Evolutionary conservation across 2,113 vertebrate species (phyloP).

Genomic region (Psittacara wagleri): DNA sequence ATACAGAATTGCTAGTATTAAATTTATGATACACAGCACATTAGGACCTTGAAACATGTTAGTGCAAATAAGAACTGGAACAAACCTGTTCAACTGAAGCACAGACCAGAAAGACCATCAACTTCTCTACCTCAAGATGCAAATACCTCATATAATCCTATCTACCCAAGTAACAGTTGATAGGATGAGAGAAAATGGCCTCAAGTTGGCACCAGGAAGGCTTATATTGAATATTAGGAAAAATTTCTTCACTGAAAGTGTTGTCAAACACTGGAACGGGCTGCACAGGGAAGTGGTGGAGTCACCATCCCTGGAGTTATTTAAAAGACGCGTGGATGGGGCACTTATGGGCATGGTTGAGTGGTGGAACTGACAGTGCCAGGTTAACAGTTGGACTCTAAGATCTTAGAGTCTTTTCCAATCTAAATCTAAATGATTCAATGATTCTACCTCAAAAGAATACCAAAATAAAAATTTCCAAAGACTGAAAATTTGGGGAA

Average conservation of each 20-base stretch:
- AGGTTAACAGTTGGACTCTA: not conserved
- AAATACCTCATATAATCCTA: not conserved
- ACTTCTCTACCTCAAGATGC: not conserved
- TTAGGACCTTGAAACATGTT: not conserved
- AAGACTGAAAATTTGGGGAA: not conserved
- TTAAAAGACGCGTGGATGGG: not conserved
- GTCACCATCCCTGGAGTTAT: not conserved
- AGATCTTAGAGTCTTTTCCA: not conserved
- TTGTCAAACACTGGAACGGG: not conserved
- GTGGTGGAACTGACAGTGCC: not conserved
- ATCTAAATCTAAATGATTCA: not conserved
- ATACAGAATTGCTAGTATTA: not conserved
- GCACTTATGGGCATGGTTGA: not conserved
- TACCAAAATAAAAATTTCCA: not conserved
- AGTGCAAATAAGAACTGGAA: not conserved
- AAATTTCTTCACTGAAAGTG: not conserved
- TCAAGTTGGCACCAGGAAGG: not conserved
- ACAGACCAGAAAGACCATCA: not conserved
- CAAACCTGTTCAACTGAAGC: not conserved
- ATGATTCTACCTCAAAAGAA: not conserved
- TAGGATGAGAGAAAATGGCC: not conserved
- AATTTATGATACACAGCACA: not conserved
- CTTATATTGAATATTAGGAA: not conserved
- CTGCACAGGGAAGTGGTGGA: not conserved
- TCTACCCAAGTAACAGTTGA: not conserved